Percentiles rank a stretch among this genome's conserved stretches.
These are phyloP conservation scores for Crotalus viridis DNA, from an alignment of 2,113 vertebrate species.

Conservation along the genomic window DNA sequence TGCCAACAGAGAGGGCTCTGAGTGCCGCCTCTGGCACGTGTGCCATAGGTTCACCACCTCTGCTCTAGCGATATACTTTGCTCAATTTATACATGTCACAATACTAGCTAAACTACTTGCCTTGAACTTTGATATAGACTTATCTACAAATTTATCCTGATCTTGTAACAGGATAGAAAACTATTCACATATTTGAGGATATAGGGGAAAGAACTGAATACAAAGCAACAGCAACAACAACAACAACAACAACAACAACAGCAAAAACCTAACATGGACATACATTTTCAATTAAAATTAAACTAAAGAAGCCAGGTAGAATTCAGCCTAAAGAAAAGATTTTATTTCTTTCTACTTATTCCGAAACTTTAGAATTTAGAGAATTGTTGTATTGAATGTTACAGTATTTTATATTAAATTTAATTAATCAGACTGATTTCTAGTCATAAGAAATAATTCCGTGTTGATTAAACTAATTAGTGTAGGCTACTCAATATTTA, in stretches of 20 bases:
- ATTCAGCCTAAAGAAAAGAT: constrained; percentile 13
- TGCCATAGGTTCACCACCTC: no score
- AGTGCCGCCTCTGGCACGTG: no score
- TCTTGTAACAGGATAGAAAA: background rate
- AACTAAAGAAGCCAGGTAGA: constrained; percentile 14
- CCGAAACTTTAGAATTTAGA: constrained; percentile 59
- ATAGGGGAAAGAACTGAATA: background rate
- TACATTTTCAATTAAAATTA: constrained; percentile 5
- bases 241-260: background rate
- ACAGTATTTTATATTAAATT: constrained; percentile 69
- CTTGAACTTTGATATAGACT: background rate
- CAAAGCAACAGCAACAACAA: background rate
- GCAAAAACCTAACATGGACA: background rate
- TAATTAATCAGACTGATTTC: constrained; percentile 74
- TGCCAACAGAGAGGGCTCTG: no score
- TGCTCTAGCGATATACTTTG: background rate
- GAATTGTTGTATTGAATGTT: constrained; percentile 65
- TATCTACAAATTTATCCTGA: background rate
- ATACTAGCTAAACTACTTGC: background rate
- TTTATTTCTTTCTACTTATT: constrained; percentile 36
- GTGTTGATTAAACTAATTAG: constrained; percentile 80
- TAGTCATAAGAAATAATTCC: constrained; percentile 72
- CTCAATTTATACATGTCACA: background rate
- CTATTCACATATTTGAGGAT: background rate
- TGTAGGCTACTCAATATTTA: constrained; percentile 82